Evolutionary conservation across 2,797 vertebrate species (phyloP).

Genomic region (Acrocephalus scirpaceus): DNA sequence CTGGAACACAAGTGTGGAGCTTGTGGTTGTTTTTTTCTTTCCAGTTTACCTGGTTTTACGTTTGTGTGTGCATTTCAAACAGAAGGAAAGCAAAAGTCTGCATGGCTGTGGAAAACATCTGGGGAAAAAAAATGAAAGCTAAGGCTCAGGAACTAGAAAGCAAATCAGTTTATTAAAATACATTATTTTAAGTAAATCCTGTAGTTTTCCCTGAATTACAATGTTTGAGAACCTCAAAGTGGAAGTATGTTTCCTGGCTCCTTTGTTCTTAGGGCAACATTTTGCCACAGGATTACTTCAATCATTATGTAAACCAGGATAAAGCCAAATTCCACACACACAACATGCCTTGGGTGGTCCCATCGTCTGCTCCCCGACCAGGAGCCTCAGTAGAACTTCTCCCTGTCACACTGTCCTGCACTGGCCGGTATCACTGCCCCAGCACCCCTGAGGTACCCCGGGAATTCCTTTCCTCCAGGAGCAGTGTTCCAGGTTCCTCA

Average conservation of each 20-base stretch:
- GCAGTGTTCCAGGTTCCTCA: neutral
- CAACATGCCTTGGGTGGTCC: neutral
- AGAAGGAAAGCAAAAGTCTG: neutral
- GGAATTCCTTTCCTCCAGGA: neutral
- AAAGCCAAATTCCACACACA: neutral
- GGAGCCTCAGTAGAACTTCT: neutral
- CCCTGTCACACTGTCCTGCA: neutral
- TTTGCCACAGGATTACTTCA: neutral
- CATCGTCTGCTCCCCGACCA: too few relatives aligned
- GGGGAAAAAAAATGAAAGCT: neutral
- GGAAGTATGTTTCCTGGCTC: neutral
- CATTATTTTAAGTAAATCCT: neutral
- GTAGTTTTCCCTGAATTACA: neutral
- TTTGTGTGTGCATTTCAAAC: neutral
- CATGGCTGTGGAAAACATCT: neutral
- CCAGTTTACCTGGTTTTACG: rapidly evolving
- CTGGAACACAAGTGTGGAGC: rapidly evolving
- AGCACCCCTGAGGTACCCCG: rapidly evolving
- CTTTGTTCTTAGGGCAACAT: neutral
- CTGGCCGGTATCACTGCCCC: rapidly evolving
- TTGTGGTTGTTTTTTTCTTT: neutral
- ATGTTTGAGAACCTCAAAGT: neutral
- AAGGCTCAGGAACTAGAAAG: neutral
- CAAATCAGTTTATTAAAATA: neutral
- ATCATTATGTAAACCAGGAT: neutral